Conservation (phyloP, 1,140 invertebrate genomes). For the Lamellibrachia luymesi region DNA sequence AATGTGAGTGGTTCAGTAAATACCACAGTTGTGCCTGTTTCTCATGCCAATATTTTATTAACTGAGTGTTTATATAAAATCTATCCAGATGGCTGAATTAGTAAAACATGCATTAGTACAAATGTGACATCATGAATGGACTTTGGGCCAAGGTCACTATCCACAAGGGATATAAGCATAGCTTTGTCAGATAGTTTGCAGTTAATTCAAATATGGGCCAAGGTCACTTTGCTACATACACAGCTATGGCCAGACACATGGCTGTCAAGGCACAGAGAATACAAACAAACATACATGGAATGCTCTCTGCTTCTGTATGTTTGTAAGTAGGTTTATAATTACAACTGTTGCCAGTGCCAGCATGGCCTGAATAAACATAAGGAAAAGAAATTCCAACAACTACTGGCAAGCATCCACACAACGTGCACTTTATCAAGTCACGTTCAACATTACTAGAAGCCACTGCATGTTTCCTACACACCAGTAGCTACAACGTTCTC, state of each 20-base stretch:
- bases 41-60: no score
- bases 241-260: background rate
- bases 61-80: no score
- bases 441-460: background rate
- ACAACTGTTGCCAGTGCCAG: background rate
- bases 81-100: background rate
- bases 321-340: background rate
- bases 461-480: background rate
- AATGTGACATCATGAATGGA: background rate
- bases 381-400: background rate
- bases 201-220: background rate
- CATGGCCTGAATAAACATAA: background rate
- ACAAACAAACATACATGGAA: background rate
- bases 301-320: background rate
- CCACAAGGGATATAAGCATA: background rate
- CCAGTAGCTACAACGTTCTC: background rate
- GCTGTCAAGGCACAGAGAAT: background rate
- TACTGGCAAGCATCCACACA: background rate
- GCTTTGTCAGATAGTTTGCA: background rate
- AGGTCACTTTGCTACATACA: background rate
- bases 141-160: background rate
- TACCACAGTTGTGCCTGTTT: no score
- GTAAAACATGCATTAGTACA: background rate
- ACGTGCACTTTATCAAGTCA: background rate
- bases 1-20: no score